Evolutionary conservation across 1,140 invertebrate genomes (phyloP), one percentile per base, ranked within the genome.

Genomic region (Euschistus heros): DNA sequence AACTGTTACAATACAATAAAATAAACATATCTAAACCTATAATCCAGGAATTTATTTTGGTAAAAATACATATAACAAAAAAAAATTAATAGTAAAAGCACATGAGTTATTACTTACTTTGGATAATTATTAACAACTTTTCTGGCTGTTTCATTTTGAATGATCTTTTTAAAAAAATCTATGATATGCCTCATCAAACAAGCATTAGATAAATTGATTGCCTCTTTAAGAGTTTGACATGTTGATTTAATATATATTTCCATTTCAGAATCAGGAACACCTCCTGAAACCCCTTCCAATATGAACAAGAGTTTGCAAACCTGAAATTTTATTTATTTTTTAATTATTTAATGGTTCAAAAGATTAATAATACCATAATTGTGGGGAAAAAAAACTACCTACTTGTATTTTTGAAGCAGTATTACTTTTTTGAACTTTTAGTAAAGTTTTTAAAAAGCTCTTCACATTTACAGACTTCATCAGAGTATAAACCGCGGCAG

Each of bases 401-500:
- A 68, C 66, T 55, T 69, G 67, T 15, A 69, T 60, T 57, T 59
- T 67, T 15, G 62, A 37, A 0, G 54, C 17, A 15, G 55, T 60
- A 52, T 59, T 63, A 17, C 66, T 80, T 74, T 80, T 78, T 69
- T 68, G 66, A 8, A 84, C 75, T 64, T 76, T 80, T 15, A 85
- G 74, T 46, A 86, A 75, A 67, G 79, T 80, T 42, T 76, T 74
- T 14, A 82, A 67, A 67, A 84, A 80, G 42, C 78, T 76, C 74
- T 85, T 86, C 4, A 80, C 81, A 71, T 86, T 81, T 0, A 86
- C 79, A 50, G 78, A 81, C 60, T 80, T 78, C 76, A 84, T 82
- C 4, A 87, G 74, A 0, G 80, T 80, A 69, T 86, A 84, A 27
- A 86, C 77, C 2, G 82, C 83, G 6, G 83, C 81, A 63, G 83